A percentile compares a stretch with the other conserved stretches of the same genome.
Evolutionary conservation across 2,113 vertebrate genomes (phyloP).

Genomic region (Halcyon malimbica): DNA sequence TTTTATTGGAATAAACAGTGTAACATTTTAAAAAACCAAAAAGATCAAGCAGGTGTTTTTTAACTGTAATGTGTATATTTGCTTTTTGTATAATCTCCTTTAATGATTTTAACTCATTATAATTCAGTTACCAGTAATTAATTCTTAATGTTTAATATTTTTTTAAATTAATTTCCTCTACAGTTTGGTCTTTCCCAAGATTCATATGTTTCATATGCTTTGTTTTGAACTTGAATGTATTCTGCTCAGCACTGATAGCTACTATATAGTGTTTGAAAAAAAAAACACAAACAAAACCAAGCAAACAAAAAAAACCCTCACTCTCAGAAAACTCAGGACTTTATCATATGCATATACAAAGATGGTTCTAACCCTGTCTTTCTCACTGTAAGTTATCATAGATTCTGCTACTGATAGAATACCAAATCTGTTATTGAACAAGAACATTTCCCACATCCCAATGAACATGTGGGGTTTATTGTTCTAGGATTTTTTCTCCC

Average conservation of each 20-base stretch:
- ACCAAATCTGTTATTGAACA: not conserved
- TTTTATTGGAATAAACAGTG: not conserved
- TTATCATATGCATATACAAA: not conserved
- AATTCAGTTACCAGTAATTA: not conserved
- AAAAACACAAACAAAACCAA: not conserved
- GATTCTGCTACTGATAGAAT: not conserved
- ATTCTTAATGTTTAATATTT: not conserved
- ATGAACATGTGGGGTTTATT: not conserved
- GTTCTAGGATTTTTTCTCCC: not conserved
- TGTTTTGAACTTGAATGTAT: not conserved
- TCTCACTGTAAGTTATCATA: not conserved
- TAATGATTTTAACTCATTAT: not conserved
- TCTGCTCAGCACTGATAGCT: not conserved
- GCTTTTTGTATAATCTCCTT: not conserved
- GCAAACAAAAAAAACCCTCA: fast-evolving
- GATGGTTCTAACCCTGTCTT: not conserved
- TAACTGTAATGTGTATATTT: not conserved
- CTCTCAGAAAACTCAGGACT: not conserved
- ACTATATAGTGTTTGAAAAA: not conserved
- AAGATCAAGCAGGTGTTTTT: not conserved
- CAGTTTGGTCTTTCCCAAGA: not conserved
- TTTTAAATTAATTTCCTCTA: not conserved
- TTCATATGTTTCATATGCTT: not conserved
- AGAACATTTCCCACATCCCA: not conserved
- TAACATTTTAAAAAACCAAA: not conserved